phyloP scores from a whole-genome alignment of 1,140 invertebrate species.

The Ylistrum balloti region DNA sequence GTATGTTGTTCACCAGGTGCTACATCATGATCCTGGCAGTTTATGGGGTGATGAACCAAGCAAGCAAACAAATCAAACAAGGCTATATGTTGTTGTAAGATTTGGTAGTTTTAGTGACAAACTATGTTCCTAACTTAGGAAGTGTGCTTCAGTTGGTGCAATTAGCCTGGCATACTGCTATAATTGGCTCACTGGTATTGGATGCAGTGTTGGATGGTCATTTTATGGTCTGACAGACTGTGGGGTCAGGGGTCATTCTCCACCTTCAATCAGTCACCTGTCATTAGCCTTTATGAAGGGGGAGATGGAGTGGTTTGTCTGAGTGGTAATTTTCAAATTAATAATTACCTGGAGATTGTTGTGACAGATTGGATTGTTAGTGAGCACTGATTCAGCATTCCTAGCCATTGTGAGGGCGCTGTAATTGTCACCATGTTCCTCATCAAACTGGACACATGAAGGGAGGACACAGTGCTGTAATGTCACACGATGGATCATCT shows the following conservation, averaged over 20 bases:
- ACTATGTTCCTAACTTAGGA: neutral
- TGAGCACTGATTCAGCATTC: neutral
- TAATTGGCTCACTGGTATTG: neutral
- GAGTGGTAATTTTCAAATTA: conserved; percentile 35
- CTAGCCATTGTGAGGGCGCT: neutral
- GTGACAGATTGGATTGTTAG: neutral
- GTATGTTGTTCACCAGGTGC: too few relatives aligned
- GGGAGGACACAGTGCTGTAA: neutral
- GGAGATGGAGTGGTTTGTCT: neutral
- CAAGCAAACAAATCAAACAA: too few relatives aligned
- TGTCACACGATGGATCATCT: neutral
- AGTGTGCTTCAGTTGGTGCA: too few relatives aligned
- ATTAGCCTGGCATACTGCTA: neutral
- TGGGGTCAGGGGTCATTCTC: neutral
- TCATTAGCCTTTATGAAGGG: neutral
- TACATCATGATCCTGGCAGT: too few relatives aligned
- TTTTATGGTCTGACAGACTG: neutral
- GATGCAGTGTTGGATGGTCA: neutral
- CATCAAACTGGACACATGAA: conserved; percentile 5
- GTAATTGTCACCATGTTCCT: conserved; percentile 3
- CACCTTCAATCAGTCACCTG: neutral
- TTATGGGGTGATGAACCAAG: too few relatives aligned
- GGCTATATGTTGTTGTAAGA: too few relatives aligned
- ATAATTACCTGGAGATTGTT: conserved; percentile 28
- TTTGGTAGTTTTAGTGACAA: too few relatives aligned